phyloP scores from a whole-genome alignment of 2,797 vertebrate species.

The Neostethus bicornis region DNA sequence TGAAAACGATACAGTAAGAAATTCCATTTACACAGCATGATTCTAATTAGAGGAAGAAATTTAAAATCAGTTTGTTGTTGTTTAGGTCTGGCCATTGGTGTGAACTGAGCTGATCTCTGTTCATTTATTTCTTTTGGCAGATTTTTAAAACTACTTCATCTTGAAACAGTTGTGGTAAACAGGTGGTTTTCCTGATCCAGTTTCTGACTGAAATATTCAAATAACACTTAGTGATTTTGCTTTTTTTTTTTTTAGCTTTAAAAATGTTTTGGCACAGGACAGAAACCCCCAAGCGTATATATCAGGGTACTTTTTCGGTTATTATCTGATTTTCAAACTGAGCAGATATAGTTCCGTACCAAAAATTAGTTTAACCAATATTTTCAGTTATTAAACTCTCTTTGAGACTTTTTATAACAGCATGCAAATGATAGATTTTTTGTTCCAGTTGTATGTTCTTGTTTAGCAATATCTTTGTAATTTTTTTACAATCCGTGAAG shows the following conservation, averaged over 20 bases:
- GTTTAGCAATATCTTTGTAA: background rate
- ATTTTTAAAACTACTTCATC: conserved; percentile 75
- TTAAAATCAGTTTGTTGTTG: background rate
- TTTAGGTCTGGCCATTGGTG: conserved; percentile 11
- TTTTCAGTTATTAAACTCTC: too few relatives aligned
- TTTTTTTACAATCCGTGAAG: background rate
- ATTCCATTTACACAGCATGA: background rate
- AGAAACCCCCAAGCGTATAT: conserved; percentile 33
- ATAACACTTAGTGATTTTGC: conserved; percentile 16
- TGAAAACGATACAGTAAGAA: conserved; percentile 80
- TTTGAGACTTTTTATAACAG: too few relatives aligned
- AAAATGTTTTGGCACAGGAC: conserved; percentile 9
- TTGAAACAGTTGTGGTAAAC: conserved; percentile 74
- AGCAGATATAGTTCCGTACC: too few relatives aligned
- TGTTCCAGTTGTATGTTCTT: background rate
- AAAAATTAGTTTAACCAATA: too few relatives aligned
- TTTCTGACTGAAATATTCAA: conserved; percentile 46
- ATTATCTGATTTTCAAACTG: too few relatives aligned
- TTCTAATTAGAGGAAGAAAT: background rate
- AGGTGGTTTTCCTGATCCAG: conserved; percentile 68
- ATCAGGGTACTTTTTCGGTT: too few relatives aligned
- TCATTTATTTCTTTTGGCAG: conserved; percentile 68
- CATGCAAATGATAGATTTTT: too few relatives aligned
- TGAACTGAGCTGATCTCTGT: conserved; percentile 4
- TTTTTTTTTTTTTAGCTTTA: background rate